These are phyloP conservation scores for Oenanthe melanoleuca DNA, from an alignment of 2,113 vertebrate species.

Conservation along the genomic window DNA sequence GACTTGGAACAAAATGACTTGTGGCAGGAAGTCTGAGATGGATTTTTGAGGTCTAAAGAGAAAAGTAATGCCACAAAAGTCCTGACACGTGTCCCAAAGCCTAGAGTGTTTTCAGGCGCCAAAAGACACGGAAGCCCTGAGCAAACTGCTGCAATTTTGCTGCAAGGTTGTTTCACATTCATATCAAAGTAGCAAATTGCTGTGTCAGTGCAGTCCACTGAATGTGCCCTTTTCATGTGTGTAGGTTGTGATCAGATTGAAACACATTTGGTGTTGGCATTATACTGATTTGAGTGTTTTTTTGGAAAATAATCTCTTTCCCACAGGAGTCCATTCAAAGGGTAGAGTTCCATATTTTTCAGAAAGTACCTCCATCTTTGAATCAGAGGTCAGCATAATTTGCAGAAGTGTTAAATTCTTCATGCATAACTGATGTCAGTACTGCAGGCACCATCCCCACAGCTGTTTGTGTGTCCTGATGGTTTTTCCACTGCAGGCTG, in stretches of 20 bases:
- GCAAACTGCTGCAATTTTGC: background rate
- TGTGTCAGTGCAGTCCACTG: rapidly evolving
- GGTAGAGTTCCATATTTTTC: background rate
- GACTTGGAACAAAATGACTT: background rate
- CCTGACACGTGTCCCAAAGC: background rate
- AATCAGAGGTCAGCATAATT: background rate
- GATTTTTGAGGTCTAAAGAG: background rate
- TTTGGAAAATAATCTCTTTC: background rate
- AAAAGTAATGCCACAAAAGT: background rate
- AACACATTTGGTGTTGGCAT: background rate
- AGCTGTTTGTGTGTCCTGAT: background rate
- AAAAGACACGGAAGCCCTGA: background rate
- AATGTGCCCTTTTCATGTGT: background rate
- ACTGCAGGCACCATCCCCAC: background rate
- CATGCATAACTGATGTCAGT: background rate
- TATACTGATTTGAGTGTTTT: background rate
- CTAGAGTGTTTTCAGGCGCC: background rate
- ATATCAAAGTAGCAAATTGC: background rate
- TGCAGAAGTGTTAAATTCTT: background rate
- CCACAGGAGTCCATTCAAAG: background rate
- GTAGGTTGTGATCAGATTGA: background rate
- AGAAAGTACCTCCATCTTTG: background rate
- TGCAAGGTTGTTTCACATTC: background rate
- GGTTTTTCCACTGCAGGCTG: background rate
- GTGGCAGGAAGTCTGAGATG: constrained; percentile 3